Percentiles rank a stretch among this genome's conserved stretches.
phyloP scores from a whole-genome alignment of 1,140 invertebrate species.

The Diabrotica virgifera region DNA sequence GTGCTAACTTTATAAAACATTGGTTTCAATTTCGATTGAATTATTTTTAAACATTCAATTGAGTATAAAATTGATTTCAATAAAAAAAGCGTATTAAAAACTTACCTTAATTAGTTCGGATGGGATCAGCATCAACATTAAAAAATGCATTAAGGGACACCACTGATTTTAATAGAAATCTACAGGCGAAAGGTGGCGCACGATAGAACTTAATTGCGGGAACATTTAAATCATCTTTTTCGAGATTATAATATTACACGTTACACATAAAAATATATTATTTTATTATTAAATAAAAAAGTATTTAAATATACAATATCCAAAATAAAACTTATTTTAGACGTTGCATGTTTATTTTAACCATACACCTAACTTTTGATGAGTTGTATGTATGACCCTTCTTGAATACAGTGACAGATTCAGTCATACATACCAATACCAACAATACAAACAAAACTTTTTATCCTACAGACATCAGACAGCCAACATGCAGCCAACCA shows the following conservation, averaged over 20 bases:
- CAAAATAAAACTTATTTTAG: no score
- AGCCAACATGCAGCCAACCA: no score
- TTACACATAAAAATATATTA: no score
- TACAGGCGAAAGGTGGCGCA: constrained; percentile 6
- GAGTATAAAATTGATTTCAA: not conserved
- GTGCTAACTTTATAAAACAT: constrained; percentile 7
- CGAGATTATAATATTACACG: not conserved
- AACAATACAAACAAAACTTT: no score
- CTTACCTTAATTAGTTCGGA: not conserved
- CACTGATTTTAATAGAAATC: constrained; percentile 19
- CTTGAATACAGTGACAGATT: no score
- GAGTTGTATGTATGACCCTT: no score
- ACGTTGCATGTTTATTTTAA: no score
- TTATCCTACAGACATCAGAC: no score
- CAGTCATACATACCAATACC: no score
- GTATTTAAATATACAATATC: no score
- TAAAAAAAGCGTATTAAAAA: constrained; percentile 4
- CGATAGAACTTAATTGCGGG: not conserved
- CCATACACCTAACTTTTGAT: no score
- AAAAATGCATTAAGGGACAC: constrained; percentile 8
- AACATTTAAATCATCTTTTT: not conserved
- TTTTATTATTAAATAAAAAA: no score
- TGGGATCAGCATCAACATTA: not conserved
- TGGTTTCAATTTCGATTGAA: not conserved
- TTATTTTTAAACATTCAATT: not conserved